phyloP scores from a whole-genome alignment of 2,797 vertebrate genomes.

The Sylvilagus floridanus region DNA sequence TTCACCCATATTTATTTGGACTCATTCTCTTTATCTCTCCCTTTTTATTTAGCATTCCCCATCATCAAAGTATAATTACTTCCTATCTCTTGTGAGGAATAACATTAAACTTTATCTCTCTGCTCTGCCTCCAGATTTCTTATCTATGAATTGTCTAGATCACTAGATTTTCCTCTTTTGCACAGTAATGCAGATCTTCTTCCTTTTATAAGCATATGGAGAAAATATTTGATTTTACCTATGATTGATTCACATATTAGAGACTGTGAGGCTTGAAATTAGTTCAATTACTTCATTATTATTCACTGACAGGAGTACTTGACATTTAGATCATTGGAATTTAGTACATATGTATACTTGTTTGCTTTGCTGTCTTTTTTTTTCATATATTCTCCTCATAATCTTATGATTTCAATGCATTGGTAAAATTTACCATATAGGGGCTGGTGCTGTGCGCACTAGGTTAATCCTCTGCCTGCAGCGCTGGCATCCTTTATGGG shows the following conservation, averaged over 20 bases:
- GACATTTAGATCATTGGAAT: background rate
- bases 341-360: background rate
- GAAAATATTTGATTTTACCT: background rate
- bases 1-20: background rate
- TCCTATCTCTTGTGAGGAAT: background rate
- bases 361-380: background rate
- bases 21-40: background rate
- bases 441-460: too few species aligned
- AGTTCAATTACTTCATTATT: background rate
- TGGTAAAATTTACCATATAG: background rate
- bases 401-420: background rate
- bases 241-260: background rate
- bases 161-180: background rate
- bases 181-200: background rate
- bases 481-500: too few species aligned
- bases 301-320: background rate
- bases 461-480: too few species aligned
- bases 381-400: background rate
- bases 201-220: background rate
- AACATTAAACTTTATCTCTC: background rate
- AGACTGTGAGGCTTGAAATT: background rate
- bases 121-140: background rate
- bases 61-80: background rate
- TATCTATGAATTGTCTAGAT: background rate
- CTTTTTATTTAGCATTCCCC: background rate